Evolutionary conservation across 2,113 vertebrate genomes (phyloP).

Genomic region (Okapia johnstoni): DNA sequence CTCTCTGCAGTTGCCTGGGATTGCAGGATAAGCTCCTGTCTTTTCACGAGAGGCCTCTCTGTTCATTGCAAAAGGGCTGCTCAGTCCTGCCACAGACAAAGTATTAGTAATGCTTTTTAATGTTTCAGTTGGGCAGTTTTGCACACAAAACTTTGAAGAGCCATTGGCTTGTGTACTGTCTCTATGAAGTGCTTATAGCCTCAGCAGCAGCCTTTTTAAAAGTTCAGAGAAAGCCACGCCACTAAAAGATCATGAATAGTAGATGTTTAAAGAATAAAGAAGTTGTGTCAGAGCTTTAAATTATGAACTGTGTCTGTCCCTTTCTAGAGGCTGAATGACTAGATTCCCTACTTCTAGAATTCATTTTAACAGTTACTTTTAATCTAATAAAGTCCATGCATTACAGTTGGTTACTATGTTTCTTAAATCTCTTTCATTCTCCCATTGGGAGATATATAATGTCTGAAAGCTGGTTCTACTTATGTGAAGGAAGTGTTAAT

Average conservation of each 20-base stretch:
- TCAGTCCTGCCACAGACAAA: not conserved
- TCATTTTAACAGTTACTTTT: not conserved
- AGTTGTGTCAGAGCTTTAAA: not conserved
- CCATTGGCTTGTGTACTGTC: not conserved
- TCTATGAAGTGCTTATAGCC: not conserved
- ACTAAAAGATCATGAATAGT: not conserved
- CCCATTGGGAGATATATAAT: not conserved
- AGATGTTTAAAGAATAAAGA: not conserved
- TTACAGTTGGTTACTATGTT: not conserved
- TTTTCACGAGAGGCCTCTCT: not conserved
- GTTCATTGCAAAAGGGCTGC: not conserved
- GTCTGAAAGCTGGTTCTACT: not conserved
- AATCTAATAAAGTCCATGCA: not conserved
- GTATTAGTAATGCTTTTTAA: not conserved
- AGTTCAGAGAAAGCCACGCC: not conserved
- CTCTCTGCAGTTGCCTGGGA: not conserved
- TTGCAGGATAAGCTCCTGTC: not conserved
- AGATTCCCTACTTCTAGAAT: not conserved
- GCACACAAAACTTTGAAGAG: not conserved
- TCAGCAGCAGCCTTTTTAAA: not conserved
- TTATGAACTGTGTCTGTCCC: not conserved
- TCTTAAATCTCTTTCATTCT: conserved; percentile 9
- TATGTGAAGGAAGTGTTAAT: conserved; percentile 37
- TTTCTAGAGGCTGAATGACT: not conserved
- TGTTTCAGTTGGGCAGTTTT: not conserved